Conservation (phyloP, 2,888 invertebrate species). For the Tenthredo livida region DNA sequence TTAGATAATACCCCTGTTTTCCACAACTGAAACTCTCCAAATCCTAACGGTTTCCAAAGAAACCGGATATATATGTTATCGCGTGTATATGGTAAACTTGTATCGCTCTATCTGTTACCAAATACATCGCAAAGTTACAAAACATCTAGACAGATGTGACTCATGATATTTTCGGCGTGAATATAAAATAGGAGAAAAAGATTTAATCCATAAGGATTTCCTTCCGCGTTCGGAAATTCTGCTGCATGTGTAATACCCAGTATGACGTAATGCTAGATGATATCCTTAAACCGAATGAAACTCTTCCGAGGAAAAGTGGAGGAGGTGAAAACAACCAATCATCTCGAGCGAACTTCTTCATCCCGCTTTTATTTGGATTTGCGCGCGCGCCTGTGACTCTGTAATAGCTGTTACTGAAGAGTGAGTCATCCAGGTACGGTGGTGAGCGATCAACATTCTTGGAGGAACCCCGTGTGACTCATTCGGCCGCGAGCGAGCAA, state of each 20-base stretch:
- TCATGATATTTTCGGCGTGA: not conserved
- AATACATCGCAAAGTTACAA: not conserved
- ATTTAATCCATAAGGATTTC: not conserved
- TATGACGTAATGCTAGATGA: not conserved
- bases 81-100: not conserved
- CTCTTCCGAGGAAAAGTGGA: not conserved
- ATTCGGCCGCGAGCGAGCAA: conserved; percentile 61
- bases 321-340: not conserved
- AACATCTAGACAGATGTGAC: not conserved
- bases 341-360: not conserved
- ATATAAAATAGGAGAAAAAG: not conserved
- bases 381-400: not conserved
- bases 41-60: not conserved
- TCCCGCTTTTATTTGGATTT: not conserved
- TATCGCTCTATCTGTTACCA: not conserved
- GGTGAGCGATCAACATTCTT: conserved; percentile 68
- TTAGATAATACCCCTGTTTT: not conserved
- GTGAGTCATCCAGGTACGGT: conserved; percentile 50
- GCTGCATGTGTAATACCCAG: not conserved
- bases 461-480: conserved; percentile 74
- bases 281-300: not conserved
- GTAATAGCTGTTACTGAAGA: conserved; percentile 30
- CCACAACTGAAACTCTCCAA: not conserved
- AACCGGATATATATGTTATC: not conserved
- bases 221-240: not conserved